These are phyloP conservation scores for Oreochromis mossambicus DNA, from an alignment of 2,797 vertebrate genomes.

Conservation along the genomic window DNA sequence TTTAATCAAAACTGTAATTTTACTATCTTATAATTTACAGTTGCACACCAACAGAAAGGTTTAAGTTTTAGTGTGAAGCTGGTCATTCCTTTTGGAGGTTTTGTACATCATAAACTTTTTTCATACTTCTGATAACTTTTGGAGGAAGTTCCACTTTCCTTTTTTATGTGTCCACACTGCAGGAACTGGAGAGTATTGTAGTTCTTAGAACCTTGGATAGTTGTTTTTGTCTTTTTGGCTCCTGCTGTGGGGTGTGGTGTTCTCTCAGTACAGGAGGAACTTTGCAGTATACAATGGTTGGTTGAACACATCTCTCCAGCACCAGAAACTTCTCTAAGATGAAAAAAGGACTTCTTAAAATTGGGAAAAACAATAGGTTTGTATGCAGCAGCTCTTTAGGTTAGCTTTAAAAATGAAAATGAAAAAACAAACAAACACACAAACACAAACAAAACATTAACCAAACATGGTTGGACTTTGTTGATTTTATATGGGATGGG, in stretches of 20 bases:
- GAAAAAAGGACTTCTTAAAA: neutral
- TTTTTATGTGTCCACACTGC: neutral
- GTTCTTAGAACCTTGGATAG: rapidly evolving
- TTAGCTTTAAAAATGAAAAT: neutral
- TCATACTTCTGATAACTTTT: rapidly evolving
- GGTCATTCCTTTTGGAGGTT: neutral
- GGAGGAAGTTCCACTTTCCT: neutral
- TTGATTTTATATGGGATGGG: neutral
- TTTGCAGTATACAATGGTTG: neutral
- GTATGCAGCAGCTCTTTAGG: neutral
- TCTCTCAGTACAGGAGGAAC: neutral
- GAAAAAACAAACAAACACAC: neutral
- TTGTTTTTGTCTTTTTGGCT: neutral
- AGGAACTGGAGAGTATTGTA: neutral
- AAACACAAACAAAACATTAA: neutral
- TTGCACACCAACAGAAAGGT: neutral
- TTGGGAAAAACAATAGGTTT: neutral
- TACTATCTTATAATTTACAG: neutral
- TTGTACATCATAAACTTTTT: neutral
- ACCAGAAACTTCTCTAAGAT: neutral
- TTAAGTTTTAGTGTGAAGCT: neutral
- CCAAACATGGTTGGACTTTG: neutral
- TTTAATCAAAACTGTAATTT: neutral
- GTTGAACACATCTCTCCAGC: neutral
- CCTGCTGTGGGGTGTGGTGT: neutral